Percentiles rank a stretch among this genome's conserved stretches.
phyloP scores from a whole-genome alignment of 37 sponge, comb jelly and placozoan species.

The Tethya wilhelma region DNA sequence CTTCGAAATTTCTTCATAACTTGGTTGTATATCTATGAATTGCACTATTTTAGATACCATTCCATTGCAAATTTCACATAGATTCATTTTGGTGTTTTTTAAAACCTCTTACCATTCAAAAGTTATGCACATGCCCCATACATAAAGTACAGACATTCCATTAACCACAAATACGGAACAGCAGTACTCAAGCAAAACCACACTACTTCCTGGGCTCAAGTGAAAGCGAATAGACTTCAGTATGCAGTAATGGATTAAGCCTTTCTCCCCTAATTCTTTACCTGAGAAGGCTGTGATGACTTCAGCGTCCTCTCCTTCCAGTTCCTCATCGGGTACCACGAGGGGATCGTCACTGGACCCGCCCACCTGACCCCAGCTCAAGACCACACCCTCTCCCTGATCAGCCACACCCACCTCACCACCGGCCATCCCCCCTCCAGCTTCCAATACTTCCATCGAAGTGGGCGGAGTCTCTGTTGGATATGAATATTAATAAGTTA shows the following conservation, averaged over 20 bases:
- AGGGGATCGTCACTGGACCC: slow-evolving; percentile 2
- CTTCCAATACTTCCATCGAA: slow-evolving; percentile 21
- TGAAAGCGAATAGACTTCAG: not conserved
- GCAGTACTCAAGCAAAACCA: too few relatives aligned
- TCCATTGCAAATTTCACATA: too few relatives aligned
- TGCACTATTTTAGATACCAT: too few relatives aligned
- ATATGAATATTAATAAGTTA: too few relatives aligned
- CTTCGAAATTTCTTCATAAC: too few relatives aligned
- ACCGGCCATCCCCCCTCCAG: not conserved
- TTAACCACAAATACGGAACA: too few relatives aligned
- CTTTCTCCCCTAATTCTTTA: not conserved
- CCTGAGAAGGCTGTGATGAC: slow-evolving; percentile 56
- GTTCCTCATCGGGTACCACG: slow-evolving; percentile 22
- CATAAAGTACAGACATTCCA: too few relatives aligned
- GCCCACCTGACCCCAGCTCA: not conserved
- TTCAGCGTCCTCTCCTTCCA: slow-evolving; percentile 68
- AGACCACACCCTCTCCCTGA: slow-evolving; percentile 11
- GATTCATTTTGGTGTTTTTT: not conserved
- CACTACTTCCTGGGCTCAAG: too few relatives aligned
- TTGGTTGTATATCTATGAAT: too few relatives aligned
- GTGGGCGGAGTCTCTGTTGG: too few relatives aligned
- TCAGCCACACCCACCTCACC: slow-evolving; percentile 6
- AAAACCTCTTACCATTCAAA: not conserved
- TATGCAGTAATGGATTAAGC: not conserved
- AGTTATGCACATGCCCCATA: too few relatives aligned